Base-by-base conservation (phyloP, 2,888 invertebrate genomes). In the Drosophila mulleri region DNA sequence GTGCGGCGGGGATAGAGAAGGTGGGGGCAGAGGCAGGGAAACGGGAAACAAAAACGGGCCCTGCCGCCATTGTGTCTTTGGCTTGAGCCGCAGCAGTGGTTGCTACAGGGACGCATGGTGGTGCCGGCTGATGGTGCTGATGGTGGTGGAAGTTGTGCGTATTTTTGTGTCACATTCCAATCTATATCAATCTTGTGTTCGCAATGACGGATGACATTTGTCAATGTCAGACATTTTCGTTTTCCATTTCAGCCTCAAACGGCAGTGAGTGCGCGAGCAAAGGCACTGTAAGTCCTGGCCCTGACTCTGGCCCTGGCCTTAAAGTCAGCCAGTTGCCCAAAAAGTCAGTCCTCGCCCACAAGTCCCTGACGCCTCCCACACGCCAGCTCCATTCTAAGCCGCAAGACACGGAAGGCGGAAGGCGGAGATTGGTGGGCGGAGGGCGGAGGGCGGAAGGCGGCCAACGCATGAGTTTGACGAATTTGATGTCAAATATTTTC, bases 141-240 rank as follows among this genome's bases (percentile, higher is more conserved):
- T 66, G 76, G 76, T 72, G 71, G 77, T 82, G 82, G 81, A 75
- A 77, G 78, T 90, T 82, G 85, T 90, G 90, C 83, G 90, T 90
- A 85, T 91, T 90, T 92, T 91, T 93, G 88, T 92, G 92, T 92
- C 93, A 92, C 92, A 92, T 92, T 93, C 91, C 92, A 92, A 93
- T 93, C 93, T 92, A 92, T 92, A 93, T 93, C 93, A 93, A 93
- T 93, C 93, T 93, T 93, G 88, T 92, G 92, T 93, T 92, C 92
- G 91, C 93, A 93, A 92, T 93, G 93, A 93, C 93, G 93, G 93
- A 93, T 93, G 92, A 89, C 91, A 93, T 93, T 93, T 92, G 92
- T 93, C 93, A 93, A 93, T 92, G 93, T 93, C 93, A 93, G 92
- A 91, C 92, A 91, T 92, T 92, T 92, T 92, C 91, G 92, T 92